A percentile compares a stretch with the other conserved stretches of the same genome.
Evolutionary conservation across 1,140 invertebrate species (phyloP).

Genomic region (Melanaphis sacchari): DNA sequence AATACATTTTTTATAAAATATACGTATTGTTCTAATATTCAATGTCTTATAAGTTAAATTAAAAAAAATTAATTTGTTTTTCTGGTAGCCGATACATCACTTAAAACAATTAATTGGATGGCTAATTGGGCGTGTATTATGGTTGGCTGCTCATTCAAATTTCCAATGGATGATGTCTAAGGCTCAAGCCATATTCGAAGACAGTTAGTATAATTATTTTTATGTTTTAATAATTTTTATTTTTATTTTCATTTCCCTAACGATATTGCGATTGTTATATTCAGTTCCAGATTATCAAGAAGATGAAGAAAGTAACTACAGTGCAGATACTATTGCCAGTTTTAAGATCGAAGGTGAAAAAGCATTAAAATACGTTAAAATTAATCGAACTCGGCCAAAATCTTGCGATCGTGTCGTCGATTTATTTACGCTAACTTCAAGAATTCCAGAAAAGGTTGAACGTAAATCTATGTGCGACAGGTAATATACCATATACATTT

Average conservation of each 20-base stretch:
- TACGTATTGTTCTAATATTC: neutral
- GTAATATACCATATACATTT: conserved; percentile 44
- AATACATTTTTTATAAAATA: neutral
- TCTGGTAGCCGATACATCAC: conserved; percentile 41
- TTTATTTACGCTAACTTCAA: conserved; percentile 64
- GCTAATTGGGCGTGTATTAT: conserved; percentile 23
- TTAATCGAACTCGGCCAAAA: conserved; percentile 79
- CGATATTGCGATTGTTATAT: neutral
- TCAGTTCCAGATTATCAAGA: conserved; percentile 58
- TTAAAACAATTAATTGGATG: conserved; percentile 24
- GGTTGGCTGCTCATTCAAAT: conserved; percentile 36
- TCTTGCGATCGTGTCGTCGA: conserved; percentile 78
- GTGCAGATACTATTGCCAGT: neutral
- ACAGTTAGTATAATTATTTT: conserved; percentile 28
- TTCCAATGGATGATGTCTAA: conserved; percentile 46
- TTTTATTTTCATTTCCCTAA: neutral
- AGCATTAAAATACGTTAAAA: conserved; percentile 63
- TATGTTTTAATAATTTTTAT: neutral
- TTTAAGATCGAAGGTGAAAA: conserved; percentile 48
- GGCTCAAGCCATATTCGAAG: conserved; percentile 48
- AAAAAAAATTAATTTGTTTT: neutral
- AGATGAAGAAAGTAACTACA: conserved; percentile 23
- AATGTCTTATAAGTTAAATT: neutral
- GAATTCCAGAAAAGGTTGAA: conserved; percentile 48
- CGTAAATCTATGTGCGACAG: conserved; percentile 50